phyloP scores from a whole-genome alignment of 2,113 vertebrate genomes.

The Pholis gunnellus region DNA sequence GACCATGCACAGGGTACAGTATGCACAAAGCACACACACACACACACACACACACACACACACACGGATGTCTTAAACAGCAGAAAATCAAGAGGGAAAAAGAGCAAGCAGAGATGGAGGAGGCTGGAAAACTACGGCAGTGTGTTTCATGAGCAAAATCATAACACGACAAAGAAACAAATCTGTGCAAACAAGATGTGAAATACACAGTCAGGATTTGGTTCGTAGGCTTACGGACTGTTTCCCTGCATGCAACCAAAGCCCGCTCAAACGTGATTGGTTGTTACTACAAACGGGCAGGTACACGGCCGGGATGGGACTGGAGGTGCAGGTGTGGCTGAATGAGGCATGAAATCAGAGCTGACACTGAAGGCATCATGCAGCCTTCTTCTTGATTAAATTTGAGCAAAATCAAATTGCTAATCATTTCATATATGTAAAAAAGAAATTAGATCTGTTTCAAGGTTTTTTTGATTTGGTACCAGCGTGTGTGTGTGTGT shows the following conservation, averaged over 20 bases:
- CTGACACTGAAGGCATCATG: background rate
- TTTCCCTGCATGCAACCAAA: background rate
- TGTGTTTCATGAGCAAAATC: background rate
- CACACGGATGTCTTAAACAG: background rate
- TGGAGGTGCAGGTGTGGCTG: background rate
- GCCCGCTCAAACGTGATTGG: background rate
- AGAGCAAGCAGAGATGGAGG: constrained; percentile 1
- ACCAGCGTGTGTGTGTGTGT: background rate
- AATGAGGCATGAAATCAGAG: background rate
- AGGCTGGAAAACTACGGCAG: background rate
- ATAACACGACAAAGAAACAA: background rate
- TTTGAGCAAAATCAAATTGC: constrained; percentile 15
- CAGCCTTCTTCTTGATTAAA: background rate
- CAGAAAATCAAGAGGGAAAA: constrained; percentile 12
- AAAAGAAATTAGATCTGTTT: background rate
- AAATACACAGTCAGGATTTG: background rate
- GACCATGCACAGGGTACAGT: constrained; percentile 3
- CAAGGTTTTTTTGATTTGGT: background rate
- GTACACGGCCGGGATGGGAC: background rate
- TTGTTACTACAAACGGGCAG: background rate
- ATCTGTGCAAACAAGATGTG: background rate
- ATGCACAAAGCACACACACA: background rate
- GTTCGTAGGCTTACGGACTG: background rate
- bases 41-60: constrained; percentile 7
- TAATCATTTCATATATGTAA: background rate